Evolutionary conservation across 2,888 invertebrate species (phyloP), one percentile per base, ranked within the genome.

Genomic region (Metacarcinus magister): DNA sequence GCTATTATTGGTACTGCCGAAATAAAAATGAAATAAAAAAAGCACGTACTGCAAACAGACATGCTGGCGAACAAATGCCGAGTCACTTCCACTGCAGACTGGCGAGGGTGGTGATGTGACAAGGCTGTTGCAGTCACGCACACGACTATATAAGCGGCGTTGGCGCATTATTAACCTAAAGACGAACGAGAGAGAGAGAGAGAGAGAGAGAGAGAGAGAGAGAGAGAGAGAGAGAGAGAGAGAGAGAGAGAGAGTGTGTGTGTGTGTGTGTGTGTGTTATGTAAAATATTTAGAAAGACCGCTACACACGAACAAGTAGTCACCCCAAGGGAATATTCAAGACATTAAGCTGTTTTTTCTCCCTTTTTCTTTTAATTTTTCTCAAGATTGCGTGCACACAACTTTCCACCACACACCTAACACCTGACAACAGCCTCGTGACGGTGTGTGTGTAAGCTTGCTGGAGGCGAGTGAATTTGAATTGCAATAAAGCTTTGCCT

Each of bases 171-270:
- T 39, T 39, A 39, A 39, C 39, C 39, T 39, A 39, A 39, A 67
- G n/a, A 4, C 16, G 2, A 28, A 32, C 8, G 43, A 90, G 43
- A 39, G 44, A 43, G 44, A 91, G 91, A 91, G 44, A 91, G 44
- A 91, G 91, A 91, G 44, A 91, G 44, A 91, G 43, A 91, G 91
- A 91, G 91, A 91, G 91, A 91, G 91, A 91, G 91, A 91, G 91
- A 91, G 91, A 91, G 91, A 91, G 91, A 91, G 91, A 91, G 91
- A 91, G 91, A 91, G 91, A 91, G 91, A 91, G 91, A 91, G 91
- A 91, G 91, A 91, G 91, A 91, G 91, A 91, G 91, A 91, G 91
- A 91, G 91, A 43, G 28, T 16, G 87, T 87, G n/a, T n/a, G n/a
- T n/a, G n/a, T n/a, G n/a, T n/a, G n/a, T n/a, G n/a, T n/a, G n/a